Conservation (phyloP, 2,888 invertebrate genomes). For the Drosophila mettleri region DNA sequence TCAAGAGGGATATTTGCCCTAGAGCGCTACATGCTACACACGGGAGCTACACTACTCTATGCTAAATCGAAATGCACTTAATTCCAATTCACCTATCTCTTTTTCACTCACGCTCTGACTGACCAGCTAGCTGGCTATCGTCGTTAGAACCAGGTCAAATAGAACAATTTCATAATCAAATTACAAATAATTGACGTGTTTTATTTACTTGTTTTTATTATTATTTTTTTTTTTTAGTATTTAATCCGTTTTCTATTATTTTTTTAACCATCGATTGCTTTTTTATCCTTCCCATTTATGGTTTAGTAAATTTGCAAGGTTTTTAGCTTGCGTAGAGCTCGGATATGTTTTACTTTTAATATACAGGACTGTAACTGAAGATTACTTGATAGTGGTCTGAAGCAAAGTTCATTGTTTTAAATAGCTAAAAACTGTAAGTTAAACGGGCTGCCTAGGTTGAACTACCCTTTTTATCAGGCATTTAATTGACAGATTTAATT, state of each 20-base stretch:
- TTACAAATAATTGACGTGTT: conserved; percentile 47
- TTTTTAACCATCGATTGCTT: too few species aligned
- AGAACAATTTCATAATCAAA: conserved; percentile 48
- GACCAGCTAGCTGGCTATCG: background rate
- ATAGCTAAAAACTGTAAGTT: too few species aligned
- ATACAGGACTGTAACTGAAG: too few species aligned
- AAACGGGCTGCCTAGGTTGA: too few species aligned
- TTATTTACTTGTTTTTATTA: background rate
- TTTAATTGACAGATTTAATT: background rate
- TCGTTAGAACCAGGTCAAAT: conserved; percentile 4
- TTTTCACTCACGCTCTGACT: background rate
- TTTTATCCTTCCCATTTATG: background rate
- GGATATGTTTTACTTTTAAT: too few species aligned
- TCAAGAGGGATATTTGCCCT: background rate
- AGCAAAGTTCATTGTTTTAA: too few species aligned
- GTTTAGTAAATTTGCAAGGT: too few species aligned
- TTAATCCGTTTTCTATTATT: background rate
- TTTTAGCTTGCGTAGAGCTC: too few species aligned
- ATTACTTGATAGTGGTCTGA: too few species aligned
- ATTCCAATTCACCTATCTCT: background rate
- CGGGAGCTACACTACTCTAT: background rate
- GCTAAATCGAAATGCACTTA: background rate
- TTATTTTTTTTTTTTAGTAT: background rate
- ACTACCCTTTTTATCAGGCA: background rate
- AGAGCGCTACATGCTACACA: background rate